Evolutionary conservation across 2,888 invertebrate genomes (phyloP).

Genomic region (Zonitis immaculata): DNA sequence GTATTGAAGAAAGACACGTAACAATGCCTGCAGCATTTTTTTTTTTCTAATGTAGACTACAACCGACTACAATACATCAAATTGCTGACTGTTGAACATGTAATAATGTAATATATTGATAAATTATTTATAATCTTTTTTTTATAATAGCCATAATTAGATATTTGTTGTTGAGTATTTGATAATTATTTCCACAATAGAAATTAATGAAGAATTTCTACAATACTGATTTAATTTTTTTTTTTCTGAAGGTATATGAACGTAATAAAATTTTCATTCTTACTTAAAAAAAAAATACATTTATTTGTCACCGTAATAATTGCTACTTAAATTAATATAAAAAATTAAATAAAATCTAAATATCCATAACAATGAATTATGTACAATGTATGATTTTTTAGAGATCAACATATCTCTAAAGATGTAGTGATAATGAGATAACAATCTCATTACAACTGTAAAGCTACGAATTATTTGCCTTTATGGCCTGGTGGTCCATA

Average conservation of each 20-base stretch:
- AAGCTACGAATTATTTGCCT: conserved; percentile 12
- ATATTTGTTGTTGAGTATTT: neutral
- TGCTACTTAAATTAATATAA: conserved; percentile 29
- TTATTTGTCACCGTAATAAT: conserved; percentile 46
- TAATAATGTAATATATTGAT: neutral
- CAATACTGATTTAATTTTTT: too few species aligned
- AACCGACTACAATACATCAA: neutral
- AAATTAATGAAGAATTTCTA: neutral
- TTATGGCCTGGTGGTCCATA: conserved; percentile 41
- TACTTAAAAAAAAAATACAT: conserved; percentile 42
- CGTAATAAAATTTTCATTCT: neutral
- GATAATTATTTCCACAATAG: neutral
- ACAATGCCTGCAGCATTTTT: conserved; percentile 6
- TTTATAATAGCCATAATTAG: neutral
- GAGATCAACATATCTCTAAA: conserved; percentile 23
- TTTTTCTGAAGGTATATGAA: too few species aligned
- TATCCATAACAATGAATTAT: conserved; percentile 32
- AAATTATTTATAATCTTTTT: neutral
- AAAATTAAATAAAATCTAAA: conserved; percentile 29
- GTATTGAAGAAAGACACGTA: conserved; percentile 16
- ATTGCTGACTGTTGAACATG: neutral
- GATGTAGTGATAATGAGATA: conserved; percentile 19
- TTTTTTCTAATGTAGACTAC: neutral
- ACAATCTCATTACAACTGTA: conserved; percentile 18
- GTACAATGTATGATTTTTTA: conserved; percentile 29